Conservation (phyloP, 2,113 vertebrate genomes). For the Xyliphius kryptos region DNA sequence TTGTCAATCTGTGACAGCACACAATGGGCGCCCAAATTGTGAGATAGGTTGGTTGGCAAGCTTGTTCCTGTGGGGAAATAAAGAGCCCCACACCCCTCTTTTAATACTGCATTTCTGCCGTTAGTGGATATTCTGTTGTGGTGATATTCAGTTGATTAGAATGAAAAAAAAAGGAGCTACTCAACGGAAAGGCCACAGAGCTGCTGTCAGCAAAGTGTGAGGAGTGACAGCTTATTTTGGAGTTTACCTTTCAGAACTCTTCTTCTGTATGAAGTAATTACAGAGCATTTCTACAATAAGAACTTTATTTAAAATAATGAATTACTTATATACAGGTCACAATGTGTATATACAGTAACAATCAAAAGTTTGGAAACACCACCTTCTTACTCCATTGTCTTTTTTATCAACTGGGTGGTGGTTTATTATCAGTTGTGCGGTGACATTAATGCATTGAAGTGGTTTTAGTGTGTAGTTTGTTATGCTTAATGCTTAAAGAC, state of each 20-base stretch:
- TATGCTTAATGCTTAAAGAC: too few relatives aligned
- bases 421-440: too few relatives aligned
- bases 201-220: slow-evolving; percentile 48
- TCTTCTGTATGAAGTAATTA: slow-evolving; percentile 54
- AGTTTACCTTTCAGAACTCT: slow-evolving; percentile 59
- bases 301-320: too few relatives aligned
- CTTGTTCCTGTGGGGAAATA: slow-evolving; percentile 49
- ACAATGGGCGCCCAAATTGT: slow-evolving; percentile 68
- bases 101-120: slow-evolving; percentile 58
- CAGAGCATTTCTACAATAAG: slow-evolving; percentile 40
- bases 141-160: slow-evolving; percentile 71
- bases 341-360: too few relatives aligned
- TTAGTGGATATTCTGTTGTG: slow-evolving; percentile 60
- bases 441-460: too few relatives aligned
- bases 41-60: slow-evolving; percentile 66
- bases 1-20: slow-evolving; percentile 66
- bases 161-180: slow-evolving; percentile 53
- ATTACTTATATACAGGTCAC: too few relatives aligned
- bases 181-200: slow-evolving; percentile 47
- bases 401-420: too few relatives aligned
- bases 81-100: slow-evolving; percentile 51
- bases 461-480: too few relatives aligned
- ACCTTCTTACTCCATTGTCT: too few relatives aligned
- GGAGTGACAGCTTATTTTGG: slow-evolving; percentile 64
- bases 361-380: too few relatives aligned